Base-by-base conservation (phyloP, 2,113 vertebrate species). In the Anguilla rostrata region DNA sequence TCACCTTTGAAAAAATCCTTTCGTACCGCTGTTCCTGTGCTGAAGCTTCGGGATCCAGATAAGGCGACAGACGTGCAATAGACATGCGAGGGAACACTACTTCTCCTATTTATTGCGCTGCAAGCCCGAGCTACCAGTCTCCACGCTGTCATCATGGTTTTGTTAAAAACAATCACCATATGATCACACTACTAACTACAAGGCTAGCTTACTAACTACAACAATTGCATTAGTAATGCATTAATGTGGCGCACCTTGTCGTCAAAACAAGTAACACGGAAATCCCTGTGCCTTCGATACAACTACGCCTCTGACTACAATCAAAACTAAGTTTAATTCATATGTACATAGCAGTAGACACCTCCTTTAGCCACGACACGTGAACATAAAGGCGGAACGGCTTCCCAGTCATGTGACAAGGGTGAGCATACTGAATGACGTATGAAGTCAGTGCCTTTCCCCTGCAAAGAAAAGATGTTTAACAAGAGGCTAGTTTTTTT, bases 1-100 rank as follows among this genome's bases (percentile, higher is more conserved):
- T 66, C 60, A 95, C 94, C 94, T 93, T 94, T 94, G 18, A 90
- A 89, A 78, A 91, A 92, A 75, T 94, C 91, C 12, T 86, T 91
- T 5, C 85, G 89, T 0, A 90, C 66, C 79, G 82, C 16, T 34
- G 40, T 78, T 34, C 91, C 81, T 0, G 92, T 91, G 5, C 90
- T 91, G 79, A 94, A 84, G 84, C 82, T 83, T 5, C 56, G 87
- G 22, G 57, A 15, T 0, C 9, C 20, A 0, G 7, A 79, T 78
- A 88, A 75, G 5, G 29, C 3, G 22, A 18, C 39, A 78, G 1
- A n/a, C 34, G 39, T 0, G 0, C 60, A 41, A 86, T 14, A 88
- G 18, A 39, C 79, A 75, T 1, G 4, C 0, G 5, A 81, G 63
- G 71, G 87, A 18, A n/a, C 0, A 1, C 89, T 0, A 0, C 82